Percentiles rank a stretch among this genome's conserved stretches.
These are phyloP conservation scores for Meiosimyza platycephala DNA, from an alignment of 2,888 invertebrate species.

Conservation along the genomic window DNA sequence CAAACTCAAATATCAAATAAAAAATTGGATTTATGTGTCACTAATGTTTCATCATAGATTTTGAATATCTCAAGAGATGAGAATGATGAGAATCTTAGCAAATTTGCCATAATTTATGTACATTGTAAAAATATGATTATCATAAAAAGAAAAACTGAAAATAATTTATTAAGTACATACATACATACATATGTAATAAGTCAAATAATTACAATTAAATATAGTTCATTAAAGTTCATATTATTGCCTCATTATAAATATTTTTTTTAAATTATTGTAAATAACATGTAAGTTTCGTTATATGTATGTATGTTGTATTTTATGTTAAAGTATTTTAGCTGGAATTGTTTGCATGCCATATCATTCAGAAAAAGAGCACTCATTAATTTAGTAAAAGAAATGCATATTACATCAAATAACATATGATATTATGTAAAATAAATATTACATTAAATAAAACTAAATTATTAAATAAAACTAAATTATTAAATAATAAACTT, in stretches of 20 bases:
- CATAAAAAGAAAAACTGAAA: neutral
- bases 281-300: too few species aligned
- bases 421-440: constrained; percentile 17
- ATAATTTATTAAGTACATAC: neutral
- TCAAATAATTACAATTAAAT: constrained; percentile 14
- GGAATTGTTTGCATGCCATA: constrained; percentile 39
- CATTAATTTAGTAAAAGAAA: constrained; percentile 19
- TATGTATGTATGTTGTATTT: too few species aligned
- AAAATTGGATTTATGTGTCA: too few species aligned
- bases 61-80: too few species aligned
- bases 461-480: too few species aligned
- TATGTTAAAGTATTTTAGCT: constrained; percentile 9
- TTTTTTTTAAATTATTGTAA: constrained; percentile 15
- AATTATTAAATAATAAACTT: constrained; percentile 16
- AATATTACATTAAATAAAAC: constrained; percentile 13
- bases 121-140: neutral
- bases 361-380: constrained; percentile 30
- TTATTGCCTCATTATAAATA: constrained; percentile 37
- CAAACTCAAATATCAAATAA: too few species aligned
- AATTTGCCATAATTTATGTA: too few species aligned
- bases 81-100: too few species aligned
- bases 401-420: constrained; percentile 20
- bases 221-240: constrained; percentile 19
- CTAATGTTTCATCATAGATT: too few species aligned
- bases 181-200: neutral